Base-by-base conservation (phyloP, 1,140 invertebrate genomes). In the Polypedilum vanderplanki region DNA sequence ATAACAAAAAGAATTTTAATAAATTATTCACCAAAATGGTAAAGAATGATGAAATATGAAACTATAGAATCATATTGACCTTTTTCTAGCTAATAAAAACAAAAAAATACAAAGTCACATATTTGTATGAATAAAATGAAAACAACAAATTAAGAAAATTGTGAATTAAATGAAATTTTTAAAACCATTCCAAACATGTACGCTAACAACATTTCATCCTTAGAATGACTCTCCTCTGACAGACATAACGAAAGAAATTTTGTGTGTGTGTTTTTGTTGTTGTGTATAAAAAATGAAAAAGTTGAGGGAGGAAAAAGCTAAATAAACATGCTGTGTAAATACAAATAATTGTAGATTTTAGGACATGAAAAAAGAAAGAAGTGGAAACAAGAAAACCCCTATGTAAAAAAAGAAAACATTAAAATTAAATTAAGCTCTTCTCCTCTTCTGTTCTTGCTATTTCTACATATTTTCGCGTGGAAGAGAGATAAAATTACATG, bases 161-260 rank as follows among this genome's bases (percentile, higher is more conserved):
- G 7, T 18, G 17, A 18, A 70, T 70, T 70, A 20, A 70, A 70
- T 70, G 65, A 70, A 70, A 70, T 10, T 70, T 67, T 70, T 70
- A 70, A 70, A 70, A 57, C 9, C 65, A 70, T 70, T 70, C 65
- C 65, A 70, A 70, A 70, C 65, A 70, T 70, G 65, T 70, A 70
- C 65, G 65, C 17, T 70, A 70, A 57, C n/a, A 70, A 70, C 20
- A 22, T 70, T 20, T 70, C 7, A 18, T 57, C 15, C 4, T 57
- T 4, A 12, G 46, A 57, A 18, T 70, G 65, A 7, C n/a, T 57
- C 18, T 70, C 65, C 65, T 57, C 15, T 57, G 46, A 57, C 46
- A n/a, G 46, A 57, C 46, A n/a, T 33, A 5, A 33, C 5, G 24
- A 33, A 1, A 33, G 24, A 33, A 5, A 33, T 33, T 33, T 33